Percentiles rank a stretch among this genome's conserved stretches.
These are phyloP conservation scores for Ceyx margarethae DNA, from an alignment of 2,113 vertebrate species.

Conservation along the genomic window DNA sequence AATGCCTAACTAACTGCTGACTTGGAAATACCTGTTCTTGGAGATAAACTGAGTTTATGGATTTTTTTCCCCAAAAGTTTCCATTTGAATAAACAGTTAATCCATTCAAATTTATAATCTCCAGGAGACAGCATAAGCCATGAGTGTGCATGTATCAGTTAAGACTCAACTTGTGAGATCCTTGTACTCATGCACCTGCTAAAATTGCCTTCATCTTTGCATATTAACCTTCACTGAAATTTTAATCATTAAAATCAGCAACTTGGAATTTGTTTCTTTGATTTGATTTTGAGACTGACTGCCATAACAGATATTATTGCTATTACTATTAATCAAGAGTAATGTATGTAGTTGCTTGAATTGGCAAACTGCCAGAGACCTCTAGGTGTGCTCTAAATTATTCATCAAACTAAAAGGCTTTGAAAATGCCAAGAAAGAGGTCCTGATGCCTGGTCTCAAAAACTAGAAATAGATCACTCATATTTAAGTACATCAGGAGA, in stretches of 20 bases:
- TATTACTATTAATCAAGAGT: background rate
- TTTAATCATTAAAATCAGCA: background rate
- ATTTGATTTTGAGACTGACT: background rate
- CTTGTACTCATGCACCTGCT: background rate
- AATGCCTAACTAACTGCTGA: background rate
- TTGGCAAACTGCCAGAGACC: background rate
- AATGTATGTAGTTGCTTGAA: background rate
- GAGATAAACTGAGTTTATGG: background rate
- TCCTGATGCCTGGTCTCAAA: background rate
- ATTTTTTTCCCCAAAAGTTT: background rate
- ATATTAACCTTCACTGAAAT: background rate
- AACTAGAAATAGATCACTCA: background rate
- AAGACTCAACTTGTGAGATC: background rate
- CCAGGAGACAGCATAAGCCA: background rate
- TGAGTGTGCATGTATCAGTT: background rate
- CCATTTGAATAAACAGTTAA: background rate
- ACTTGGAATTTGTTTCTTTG: background rate
- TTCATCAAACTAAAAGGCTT: slow-evolving; percentile 20
- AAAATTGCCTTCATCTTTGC: background rate
- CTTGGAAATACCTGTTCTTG: background rate
- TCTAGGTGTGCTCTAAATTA: background rate
- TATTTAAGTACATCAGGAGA: background rate
- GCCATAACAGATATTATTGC: background rate
- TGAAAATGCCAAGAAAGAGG: background rate
- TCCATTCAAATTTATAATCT: background rate